These are phyloP conservation scores for Tenthredo livida DNA, from an alignment of 2,888 invertebrate species.

Conservation along the genomic window DNA sequence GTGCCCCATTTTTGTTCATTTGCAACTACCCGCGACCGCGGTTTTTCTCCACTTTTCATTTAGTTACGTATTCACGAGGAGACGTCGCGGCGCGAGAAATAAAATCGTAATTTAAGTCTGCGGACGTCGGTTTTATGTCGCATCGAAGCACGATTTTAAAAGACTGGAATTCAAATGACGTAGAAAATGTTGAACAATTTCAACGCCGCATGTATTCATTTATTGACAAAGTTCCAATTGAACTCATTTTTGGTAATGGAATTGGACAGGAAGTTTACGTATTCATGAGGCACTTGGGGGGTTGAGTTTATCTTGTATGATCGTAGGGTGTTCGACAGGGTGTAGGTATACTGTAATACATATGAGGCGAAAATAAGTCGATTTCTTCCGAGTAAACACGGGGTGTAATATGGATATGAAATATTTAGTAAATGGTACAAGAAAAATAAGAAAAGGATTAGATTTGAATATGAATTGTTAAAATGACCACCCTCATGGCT, in stretches of 20 bases:
- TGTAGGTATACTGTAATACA: background rate
- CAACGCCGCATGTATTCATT: background rate
- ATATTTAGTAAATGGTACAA: background rate
- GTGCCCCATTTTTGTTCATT: background rate
- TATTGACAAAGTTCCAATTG: background rate
- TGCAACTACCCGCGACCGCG: background rate
- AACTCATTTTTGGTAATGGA: background rate
- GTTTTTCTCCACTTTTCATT: constrained; percentile 2
- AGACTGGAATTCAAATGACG: background rate
- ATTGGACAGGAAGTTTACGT: background rate
- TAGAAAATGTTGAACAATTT: background rate
- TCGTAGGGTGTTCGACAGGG: background rate
- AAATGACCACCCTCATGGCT: constrained; percentile 41
- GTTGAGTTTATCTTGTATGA: background rate
- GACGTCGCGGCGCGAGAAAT: background rate
- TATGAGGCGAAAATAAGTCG: background rate
- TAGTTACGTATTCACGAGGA: background rate
- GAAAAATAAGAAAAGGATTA: too few relatives aligned
- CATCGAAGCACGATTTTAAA: background rate
- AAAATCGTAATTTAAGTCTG: background rate
- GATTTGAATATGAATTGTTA: constrained; percentile 26
- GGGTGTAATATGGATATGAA: constrained; percentile 18
- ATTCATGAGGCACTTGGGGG: background rate
- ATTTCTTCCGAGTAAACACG: background rate
- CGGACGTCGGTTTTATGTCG: background rate